Base-by-base conservation (phyloP, 2,797 vertebrate genomes). In the Siniperca undulata region DNA sequence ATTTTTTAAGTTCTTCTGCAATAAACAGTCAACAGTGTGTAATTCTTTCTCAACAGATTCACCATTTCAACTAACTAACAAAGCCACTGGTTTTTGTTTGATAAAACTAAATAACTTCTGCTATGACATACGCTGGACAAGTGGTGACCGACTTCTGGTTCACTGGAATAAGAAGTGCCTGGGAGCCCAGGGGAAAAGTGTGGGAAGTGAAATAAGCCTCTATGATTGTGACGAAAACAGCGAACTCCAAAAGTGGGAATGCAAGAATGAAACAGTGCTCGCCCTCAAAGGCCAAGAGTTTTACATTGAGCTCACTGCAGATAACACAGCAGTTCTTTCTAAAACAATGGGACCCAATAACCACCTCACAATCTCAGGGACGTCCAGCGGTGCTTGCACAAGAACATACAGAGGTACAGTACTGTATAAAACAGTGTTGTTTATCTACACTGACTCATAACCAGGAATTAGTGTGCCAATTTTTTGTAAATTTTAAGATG, bases 181-280 rank as follows among this genome's bases (percentile, higher is more conserved):
- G 78, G 97, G 97, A 19, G 96, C 93, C 7, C 86, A 96, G 46
- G 95, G 95, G 46, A 96, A 94, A 87, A 94, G 59, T 0, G 95
- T 96, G 77, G 96, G 96, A 87, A 97, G 95, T 80, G 86, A 93
- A 1, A 16, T 99, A 80, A 90, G 60, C 74, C 91, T 97, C 34
- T 96, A 95, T 3, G 92, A 94, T 7, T 99, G 98, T 72, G 94
- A 98, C 59, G 93, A 96, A 0, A 93, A 77, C 16, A 97, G 82
- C 19, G 89, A 95, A 30, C 90, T 97, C 11, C 98, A 99, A 90
- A 96, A 96, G 85, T 99, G 98, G 98, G 96, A 97, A 86, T 99
- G 98, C 92, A 96, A 82, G 70, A 97, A 97, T 46, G 95, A 96
- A 74, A 97, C 95, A 0, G 86, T 97, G 68, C 95, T 99, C 65